Conservation (phyloP, 1,140 invertebrate genomes). For the Papilio machaon region DNA sequence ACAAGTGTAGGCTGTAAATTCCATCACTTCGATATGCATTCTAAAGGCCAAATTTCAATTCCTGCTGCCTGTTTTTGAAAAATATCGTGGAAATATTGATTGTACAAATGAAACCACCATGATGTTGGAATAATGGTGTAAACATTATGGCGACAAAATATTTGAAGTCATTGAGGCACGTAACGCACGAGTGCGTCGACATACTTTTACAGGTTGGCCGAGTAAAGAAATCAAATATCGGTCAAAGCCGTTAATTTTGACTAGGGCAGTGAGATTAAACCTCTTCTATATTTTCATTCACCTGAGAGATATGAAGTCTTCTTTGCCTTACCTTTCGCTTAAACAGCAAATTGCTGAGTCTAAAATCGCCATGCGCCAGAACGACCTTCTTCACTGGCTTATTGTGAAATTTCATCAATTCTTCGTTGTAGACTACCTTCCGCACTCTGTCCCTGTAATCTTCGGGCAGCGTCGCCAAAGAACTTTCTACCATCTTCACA, state of each 20-base stretch:
- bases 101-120: too few species aligned
- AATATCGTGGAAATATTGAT: too few species aligned
- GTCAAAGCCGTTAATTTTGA: not conserved
- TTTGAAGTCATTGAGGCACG: not conserved
- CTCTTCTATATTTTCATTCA: not conserved
- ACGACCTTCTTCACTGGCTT: conserved; percentile 48
- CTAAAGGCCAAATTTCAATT: too few species aligned
- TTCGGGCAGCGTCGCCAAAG: conserved; percentile 26
- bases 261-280: not conserved
- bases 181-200: conserved; percentile 25
- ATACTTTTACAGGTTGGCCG: conserved; percentile 12
- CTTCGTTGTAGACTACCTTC: conserved; percentile 37
- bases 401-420: conserved; percentile 40
- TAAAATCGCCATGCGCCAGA: conserved; percentile 63
- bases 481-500: conserved; percentile 26
- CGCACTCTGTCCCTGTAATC: conserved; percentile 49
- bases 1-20: too few species aligned
- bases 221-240: not conserved
- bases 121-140: not conserved
- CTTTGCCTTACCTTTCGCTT: conserved; percentile 47
- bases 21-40: too few species aligned
- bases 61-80: too few species aligned
- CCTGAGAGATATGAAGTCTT: not conserved
- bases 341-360: conserved; percentile 64
- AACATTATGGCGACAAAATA: not conserved